Evolutionary conservation across 2,888 invertebrate species (phyloP), one percentile per base, ranked within the genome.

Genomic region (Erebia palarica): DNA sequence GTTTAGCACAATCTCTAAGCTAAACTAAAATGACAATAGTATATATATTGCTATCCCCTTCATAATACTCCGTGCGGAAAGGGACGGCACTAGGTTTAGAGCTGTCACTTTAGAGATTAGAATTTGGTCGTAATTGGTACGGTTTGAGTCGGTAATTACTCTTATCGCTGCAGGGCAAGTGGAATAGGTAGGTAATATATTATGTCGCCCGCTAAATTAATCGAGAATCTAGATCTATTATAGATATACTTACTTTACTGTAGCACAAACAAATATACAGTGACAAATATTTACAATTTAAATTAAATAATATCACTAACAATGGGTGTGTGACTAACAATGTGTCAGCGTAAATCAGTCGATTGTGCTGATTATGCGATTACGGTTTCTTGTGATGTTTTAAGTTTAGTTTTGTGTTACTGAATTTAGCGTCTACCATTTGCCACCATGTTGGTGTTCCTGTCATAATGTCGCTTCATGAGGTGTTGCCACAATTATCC

Each of bases 401-500:
- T 36, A 36, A 36, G 36, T 36, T 36, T 36, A 7, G 7, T 36
- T 36, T 49, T 49, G 14, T 49, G 49, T 5, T 5, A 49, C 13
- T 49, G 49, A 49, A 49, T 27, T 27, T 27, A 27, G 27, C 27
- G 2, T 27, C 27, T 27, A 27, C 27, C 27, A 27, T 27, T 27
- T 27, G 14, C 2, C 13, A 49, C 49, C 49, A 13, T 14, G 13
- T 49, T 3, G 11, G 14, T 49, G 11, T 49, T 49, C 4, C 13
- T 49, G 4, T 4, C 1, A 1, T 49, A 13, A 5, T 64, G 64
- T 68, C 21, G 60, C 58, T 60, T 70, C 42, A 53, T 68, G 71
- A 72, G 66, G 47, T 59, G 63, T 67, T 55, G 58, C 44, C 51
- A 53, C 42, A 59, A 69, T 72, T 61, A 72, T 63, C 1, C 3